Base-by-base conservation (phyloP, 2,888 invertebrate genomes). In the Thereva nobilitata region DNA sequence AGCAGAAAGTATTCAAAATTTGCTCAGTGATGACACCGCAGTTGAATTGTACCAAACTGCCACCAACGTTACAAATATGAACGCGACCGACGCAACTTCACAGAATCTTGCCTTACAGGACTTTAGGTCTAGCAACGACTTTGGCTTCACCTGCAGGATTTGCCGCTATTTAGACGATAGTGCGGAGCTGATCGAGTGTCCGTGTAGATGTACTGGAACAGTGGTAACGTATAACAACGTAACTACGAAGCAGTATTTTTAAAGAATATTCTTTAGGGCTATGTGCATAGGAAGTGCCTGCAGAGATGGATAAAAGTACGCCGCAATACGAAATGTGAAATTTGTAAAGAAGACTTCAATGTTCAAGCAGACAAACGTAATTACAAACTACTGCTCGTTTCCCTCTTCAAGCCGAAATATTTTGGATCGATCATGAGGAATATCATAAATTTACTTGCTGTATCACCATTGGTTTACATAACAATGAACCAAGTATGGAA, bases 171-270 rank as follows among this genome's bases (percentile, higher is more conserved):
- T 77, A 66, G 76, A 76, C 35, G 74, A 70, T 66, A 76, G 77
- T 42, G 72, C 77, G 71, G 73, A 76, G 57, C 70, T 80, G 23
- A 72, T 76, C n/a, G 71, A 67, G 40, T 78, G 78, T 71, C 80
- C 80, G 4, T 80, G 80, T 68, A 73, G 72, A 9, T 80, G 80
- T 72, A 77, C 74, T 55, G 80, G 80, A 45, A 80, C 76, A 67
- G 78, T 80, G 73, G 80, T 80, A n/a, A 3, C 3, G 52, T 9
- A 12, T 50, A 8, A 50, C 10, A 8, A 50, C 12, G 7, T 50
- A 8, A 2, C 10, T 50, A 9, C 1, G 1, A 10, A 40, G 8
- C 5, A 1, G 34, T 23, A 34, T 64, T 44, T 1, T 44, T n/a
- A n/a, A 44, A 44, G 1, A 23, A 23, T 2, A 23, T 23, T 23